Evolutionary conservation across 2,113 vertebrate genomes (phyloP), one percentile per base, ranked within the genome.

Genomic region (Psephotus haematonotus): DNA sequence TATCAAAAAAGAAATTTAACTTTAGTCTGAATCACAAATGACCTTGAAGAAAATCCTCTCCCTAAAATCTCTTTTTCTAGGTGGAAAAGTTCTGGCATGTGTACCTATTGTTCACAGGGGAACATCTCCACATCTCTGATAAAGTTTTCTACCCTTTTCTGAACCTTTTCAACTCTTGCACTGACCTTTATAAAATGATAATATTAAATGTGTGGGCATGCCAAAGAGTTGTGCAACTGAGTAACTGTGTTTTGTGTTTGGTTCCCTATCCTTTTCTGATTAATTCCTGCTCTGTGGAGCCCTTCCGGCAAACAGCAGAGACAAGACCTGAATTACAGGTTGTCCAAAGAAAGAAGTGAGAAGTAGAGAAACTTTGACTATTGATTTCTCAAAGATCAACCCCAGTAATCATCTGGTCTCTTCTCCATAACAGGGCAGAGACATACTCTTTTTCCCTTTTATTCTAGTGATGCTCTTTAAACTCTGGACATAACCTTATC

Each of bases 131-230:
- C n/a, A 57, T 22, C 14, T 33, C 49, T 55, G 18, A 52, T 20
- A 11, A 82, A 59, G 2, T 11, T 75, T 95, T 63, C 24, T n/a
- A 11, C 12, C 11, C 3, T 63, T 81, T 83, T 37, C 41, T 69
- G 60, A 81, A 18, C 2, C 0, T 76, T 87, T 91, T 43, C 11
- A 55, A 1, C 12, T 65, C 39, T 37, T 24, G 28, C 11, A 5
- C 3, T 39, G 46, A 20, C 3, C 11, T 43, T 67, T 90, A 18
- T 8, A 71, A 47, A 25, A 67, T 7, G 10, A 18, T 28, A 74
- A 5, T 9, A 18, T 31, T 77, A 25, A n/a, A 3, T 1, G 4
- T n/a, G 28, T 3, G 1, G 19, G 23, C 15, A 63, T 4, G 15
- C 2, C n/a, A 25, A 31, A 74, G 25, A 29, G 17, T 67, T 81